Conservation (phyloP, 2,888 invertebrate species). For the Pinctada fucata region DNA sequence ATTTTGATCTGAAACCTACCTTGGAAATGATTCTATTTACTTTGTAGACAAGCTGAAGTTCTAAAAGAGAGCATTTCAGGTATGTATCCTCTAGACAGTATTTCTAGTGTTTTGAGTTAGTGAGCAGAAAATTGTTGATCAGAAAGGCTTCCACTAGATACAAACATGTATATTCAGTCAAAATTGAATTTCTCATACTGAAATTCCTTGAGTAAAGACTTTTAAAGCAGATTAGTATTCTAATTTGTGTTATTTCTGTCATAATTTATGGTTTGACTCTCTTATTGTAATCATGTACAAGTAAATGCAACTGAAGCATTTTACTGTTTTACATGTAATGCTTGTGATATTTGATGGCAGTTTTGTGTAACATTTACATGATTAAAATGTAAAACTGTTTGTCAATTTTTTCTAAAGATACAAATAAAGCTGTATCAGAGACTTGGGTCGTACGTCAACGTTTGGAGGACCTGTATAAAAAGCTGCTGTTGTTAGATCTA, state of each 20-base stretch:
- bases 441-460: conserved; percentile 79
- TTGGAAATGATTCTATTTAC: conserved; percentile 24
- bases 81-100: conserved; percentile 37
- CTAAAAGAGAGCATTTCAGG: conserved; percentile 71
- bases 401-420: conserved; percentile 51
- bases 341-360: not conserved
- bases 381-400: not conserved
- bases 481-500: conserved; percentile 86
- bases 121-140: no score
- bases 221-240: no score
- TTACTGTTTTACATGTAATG: not conserved
- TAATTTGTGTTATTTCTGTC: no score
- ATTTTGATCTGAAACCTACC: not conserved
- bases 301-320: no score
- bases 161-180: no score
- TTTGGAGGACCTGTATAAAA: conserved; percentile 79
- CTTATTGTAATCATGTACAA: no score
- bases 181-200: no score
- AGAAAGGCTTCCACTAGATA: no score
- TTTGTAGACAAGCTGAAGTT: conserved; percentile 72
- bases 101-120: not conserved
- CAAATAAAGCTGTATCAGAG: conserved; percentile 74
- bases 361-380: not conserved
- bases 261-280: no score
- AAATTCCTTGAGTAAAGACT: no score